Conservation (phyloP, 2,113 vertebrate species). For the Thalassarche chlororhynchos region DNA sequence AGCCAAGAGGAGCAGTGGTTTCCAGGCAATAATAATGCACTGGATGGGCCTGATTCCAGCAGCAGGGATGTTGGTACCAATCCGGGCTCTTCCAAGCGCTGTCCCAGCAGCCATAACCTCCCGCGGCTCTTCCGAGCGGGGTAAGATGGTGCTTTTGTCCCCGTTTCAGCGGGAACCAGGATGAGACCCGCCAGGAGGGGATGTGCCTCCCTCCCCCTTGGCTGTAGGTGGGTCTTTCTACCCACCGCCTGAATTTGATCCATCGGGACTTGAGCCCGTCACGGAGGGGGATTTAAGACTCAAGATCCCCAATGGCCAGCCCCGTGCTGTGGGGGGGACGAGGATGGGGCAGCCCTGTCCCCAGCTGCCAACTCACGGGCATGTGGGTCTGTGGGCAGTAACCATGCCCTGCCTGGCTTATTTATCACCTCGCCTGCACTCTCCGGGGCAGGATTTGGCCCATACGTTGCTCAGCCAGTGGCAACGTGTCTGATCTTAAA, state of each 20-base stretch:
- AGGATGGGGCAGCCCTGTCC: not conserved
- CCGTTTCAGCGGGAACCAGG: not conserved
- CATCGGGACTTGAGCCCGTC: fast-evolving
- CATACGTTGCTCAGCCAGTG: fast-evolving
- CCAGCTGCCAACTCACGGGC: fast-evolving
- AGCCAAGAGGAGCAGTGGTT: not conserved
- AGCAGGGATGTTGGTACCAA: fast-evolving
- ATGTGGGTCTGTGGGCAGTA: not conserved
- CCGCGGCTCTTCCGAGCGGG: fast-evolving
- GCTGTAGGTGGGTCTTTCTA: not conserved
- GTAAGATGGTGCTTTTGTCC: not conserved
- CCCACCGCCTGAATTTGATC: not conserved
- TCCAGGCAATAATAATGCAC: not conserved
- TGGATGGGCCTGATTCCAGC: not conserved
- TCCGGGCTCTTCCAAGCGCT: not conserved
- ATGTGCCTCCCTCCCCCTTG: fast-evolving
- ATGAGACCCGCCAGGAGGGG: not conserved
- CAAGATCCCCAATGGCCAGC: not conserved
- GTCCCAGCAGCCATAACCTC: not conserved
- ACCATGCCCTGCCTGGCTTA: not conserved
- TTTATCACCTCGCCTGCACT: fast-evolving
- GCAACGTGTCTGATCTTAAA: not conserved
- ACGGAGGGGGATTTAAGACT: not conserved
- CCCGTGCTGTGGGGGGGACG: no score
- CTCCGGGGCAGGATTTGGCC: not conserved